phyloP scores from a whole-genome alignment of 1,140 invertebrate genomes.

The Bombus vancouverensis region DNA sequence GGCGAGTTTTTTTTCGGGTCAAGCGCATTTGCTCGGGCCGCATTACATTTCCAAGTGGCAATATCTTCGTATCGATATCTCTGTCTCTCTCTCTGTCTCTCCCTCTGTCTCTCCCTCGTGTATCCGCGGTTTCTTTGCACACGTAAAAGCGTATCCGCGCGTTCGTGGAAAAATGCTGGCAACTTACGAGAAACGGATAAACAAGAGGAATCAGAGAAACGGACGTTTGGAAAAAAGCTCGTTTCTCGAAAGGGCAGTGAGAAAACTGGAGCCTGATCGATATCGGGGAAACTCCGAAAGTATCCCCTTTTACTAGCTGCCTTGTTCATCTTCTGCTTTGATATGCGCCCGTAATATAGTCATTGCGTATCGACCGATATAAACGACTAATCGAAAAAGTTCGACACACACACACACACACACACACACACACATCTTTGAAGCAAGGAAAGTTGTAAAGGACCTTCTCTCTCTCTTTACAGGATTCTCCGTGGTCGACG shows the following conservation, averaged over 20 bases:
- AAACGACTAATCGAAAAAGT: too few relatives aligned
- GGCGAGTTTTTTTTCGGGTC: conserved; percentile 63
- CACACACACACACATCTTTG: too few relatives aligned
- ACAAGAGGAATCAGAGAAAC: neutral
- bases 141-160: neutral
- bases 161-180: neutral
- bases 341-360: too few relatives aligned
- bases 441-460: too few relatives aligned
- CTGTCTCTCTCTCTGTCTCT: neutral
- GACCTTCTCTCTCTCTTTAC: too few relatives aligned
- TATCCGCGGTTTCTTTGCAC: conserved; percentile 40
- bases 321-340: too few relatives aligned
- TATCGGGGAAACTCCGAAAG: neutral
- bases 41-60: conserved; percentile 73
- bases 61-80: conserved; percentile 70
- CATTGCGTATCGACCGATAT: too few relatives aligned
- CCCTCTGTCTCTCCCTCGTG: conserved; percentile 1
- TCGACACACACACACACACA: too few relatives aligned
- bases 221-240: too few relatives aligned
- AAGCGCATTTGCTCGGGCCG: conserved; percentile 70
- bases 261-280: neutral
- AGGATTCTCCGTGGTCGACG: too few relatives aligned
- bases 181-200: neutral
- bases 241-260: neutral
- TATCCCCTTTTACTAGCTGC: too few relatives aligned